Evolutionary conservation across 2,113 vertebrate species (phyloP).

Genomic region (Grantiella picta): DNA sequence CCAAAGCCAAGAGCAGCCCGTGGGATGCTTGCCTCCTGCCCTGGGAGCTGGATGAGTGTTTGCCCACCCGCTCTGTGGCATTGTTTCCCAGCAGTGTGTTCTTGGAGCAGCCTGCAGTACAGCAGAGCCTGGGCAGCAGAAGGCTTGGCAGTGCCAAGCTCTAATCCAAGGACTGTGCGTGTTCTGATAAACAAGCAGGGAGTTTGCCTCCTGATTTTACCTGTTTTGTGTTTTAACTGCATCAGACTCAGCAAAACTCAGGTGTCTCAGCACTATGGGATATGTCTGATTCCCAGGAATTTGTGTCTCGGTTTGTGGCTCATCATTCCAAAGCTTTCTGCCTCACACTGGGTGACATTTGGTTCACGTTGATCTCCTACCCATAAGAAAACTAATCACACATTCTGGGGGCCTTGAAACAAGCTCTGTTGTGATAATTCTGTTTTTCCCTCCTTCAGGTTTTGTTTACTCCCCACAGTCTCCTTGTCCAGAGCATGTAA

Average conservation of each 20-base stretch:
- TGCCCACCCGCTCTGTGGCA: background rate
- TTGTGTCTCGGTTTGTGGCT: background rate
- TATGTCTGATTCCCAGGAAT: background rate
- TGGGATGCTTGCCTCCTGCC: conserved; percentile 5
- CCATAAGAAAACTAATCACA: background rate
- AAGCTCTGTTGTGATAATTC: background rate
- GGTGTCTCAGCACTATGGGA: background rate
- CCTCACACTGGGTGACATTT: background rate
- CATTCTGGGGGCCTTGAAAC: background rate
- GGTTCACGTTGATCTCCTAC: background rate
- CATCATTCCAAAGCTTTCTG: background rate
- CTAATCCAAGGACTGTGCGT: background rate
- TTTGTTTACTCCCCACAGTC: background rate
- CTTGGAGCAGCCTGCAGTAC: conserved; percentile 24
- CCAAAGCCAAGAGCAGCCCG: background rate
- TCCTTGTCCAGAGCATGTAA: background rate
- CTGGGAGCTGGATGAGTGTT: background rate
- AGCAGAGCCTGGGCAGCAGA: background rate
- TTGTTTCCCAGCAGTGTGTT: background rate
- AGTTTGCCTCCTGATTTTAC: background rate
- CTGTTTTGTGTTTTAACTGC: background rate
- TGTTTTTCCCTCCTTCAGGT: background rate
- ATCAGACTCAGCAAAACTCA: background rate
- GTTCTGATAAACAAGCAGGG: conserved; percentile 21
- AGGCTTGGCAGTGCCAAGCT: background rate